phyloP scores from a whole-genome alignment of 2,113 vertebrate species.

The Sardina pilchardus region DNA sequence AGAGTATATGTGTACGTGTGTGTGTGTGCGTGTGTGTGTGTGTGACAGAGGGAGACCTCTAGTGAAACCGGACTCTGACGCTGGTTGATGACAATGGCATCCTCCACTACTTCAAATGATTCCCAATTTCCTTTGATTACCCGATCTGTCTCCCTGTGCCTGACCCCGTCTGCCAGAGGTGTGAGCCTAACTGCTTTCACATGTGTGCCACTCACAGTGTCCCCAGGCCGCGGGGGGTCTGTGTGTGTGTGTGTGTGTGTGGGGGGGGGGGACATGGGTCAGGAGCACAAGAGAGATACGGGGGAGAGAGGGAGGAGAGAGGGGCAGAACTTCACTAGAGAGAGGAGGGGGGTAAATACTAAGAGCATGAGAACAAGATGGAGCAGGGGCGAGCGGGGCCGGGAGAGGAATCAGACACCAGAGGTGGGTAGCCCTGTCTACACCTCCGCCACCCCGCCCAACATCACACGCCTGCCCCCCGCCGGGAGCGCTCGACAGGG shows the following conservation, averaged over 20 bases:
- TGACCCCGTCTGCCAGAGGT: slow-evolving; percentile 65
- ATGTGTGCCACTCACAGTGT: slow-evolving; percentile 62
- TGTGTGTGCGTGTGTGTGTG: slow-evolving; percentile 7
- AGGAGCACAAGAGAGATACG: not conserved
- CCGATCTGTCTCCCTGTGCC: slow-evolving; percentile 52
- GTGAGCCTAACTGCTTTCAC: slow-evolving; percentile 72
- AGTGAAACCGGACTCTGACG: slow-evolving; percentile 30
- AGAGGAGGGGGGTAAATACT: not conserved
- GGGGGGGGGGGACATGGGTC: slow-evolving; percentile 45
- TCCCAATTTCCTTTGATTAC: slow-evolving; percentile 69
- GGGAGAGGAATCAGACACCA: not conserved
- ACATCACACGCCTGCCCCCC: not conserved
- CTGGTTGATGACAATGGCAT: slow-evolving; percentile 61
- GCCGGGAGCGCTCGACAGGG: slow-evolving; percentile 46
- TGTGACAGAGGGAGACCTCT: not conserved
- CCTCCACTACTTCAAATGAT: slow-evolving; percentile 60
- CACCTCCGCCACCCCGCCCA: not conserved
- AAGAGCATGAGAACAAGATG: not conserved
- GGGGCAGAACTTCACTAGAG: not conserved
- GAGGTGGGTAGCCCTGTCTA: not conserved
- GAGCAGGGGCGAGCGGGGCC: not conserved
- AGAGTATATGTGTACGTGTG: not conserved
- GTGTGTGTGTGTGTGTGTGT: no score
- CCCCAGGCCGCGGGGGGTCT: slow-evolving; percentile 19
- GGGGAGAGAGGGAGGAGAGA: not conserved